phyloP scores from a whole-genome alignment of 2,888 invertebrate species.

The Linyphia triangularis region DNA sequence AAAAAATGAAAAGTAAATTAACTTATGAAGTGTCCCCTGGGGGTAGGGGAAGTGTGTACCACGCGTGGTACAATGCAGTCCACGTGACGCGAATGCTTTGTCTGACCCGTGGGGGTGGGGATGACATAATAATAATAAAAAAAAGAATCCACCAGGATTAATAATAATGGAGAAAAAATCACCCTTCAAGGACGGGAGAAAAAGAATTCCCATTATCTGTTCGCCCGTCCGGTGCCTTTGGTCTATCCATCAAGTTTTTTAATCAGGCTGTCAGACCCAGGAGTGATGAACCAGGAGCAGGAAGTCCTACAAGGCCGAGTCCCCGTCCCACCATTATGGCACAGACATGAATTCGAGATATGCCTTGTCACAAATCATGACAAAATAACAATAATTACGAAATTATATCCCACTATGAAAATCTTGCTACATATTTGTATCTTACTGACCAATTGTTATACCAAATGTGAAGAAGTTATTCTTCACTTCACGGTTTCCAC shows the following conservation, averaged over 20 bases:
- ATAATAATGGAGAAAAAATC: conserved; percentile 74
- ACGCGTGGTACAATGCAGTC: conserved; percentile 2
- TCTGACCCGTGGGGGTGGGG: conserved; percentile 32
- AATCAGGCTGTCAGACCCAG: conserved; percentile 65
- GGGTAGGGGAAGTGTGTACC: neutral
- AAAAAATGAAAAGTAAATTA: conserved; percentile 52
- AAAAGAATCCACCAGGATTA: conserved; percentile 54
- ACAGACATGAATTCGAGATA: neutral
- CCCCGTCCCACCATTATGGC: neutral
- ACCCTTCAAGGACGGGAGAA: conserved; percentile 55
- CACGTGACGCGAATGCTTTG: conserved; percentile 50
- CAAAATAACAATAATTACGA: too few species aligned
- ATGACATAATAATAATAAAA: neutral
- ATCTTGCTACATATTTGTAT: too few species aligned
- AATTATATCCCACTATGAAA: too few species aligned
- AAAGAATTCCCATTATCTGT: conserved; percentile 71
- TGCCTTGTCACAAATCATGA: too few species aligned
- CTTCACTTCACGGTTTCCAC: too few species aligned
- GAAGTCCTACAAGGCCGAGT: conserved; percentile 5
- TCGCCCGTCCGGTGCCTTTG: conserved; percentile 42
- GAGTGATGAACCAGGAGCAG: conserved; percentile 6
- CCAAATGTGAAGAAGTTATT: too few species aligned
- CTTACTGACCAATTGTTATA: too few species aligned
- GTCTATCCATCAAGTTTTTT: conserved; percentile 70
- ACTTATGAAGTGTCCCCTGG: conserved; percentile 39